Percentiles rank a stretch among this genome's conserved stretches.
Conservation (phyloP, 2,888 invertebrate genomes). For the Dinocampus coccinellae region DNA sequence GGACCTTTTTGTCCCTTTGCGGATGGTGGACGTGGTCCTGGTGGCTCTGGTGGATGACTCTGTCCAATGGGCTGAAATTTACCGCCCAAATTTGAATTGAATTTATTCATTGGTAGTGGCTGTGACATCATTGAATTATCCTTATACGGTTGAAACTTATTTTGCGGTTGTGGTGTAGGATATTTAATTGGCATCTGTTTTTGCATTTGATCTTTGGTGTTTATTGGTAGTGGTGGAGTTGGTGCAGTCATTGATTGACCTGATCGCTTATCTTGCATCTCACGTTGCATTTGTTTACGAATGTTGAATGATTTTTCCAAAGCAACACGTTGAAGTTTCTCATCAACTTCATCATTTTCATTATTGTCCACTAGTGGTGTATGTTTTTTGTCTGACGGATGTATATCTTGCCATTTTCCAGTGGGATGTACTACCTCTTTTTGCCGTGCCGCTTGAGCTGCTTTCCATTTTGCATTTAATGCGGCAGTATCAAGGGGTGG, state of each 20-base stretch:
- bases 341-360: slow-evolving; percentile 64
- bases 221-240: slow-evolving; percentile 56
- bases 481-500: slow-evolving; percentile 62
- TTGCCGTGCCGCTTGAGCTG: slow-evolving; percentile 63
- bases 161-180: slow-evolving; percentile 62
- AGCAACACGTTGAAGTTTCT: slow-evolving; percentile 64
- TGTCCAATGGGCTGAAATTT: slow-evolving; percentile 67
- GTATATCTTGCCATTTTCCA: slow-evolving; percentile 70
- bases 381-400: slow-evolving; percentile 69
- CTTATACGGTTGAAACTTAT: slow-evolving; percentile 63
- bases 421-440: slow-evolving; percentile 48
- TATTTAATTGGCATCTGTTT: slow-evolving; percentile 63
- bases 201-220: slow-evolving; percentile 56
- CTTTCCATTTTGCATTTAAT: slow-evolving; percentile 66
- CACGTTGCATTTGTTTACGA: slow-evolving; percentile 66
- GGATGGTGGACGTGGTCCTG: slow-evolving; percentile 58
- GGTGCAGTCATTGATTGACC: slow-evolving; percentile 53
- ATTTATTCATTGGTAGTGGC: slow-evolving; percentile 52
- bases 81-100: slow-evolving; percentile 57
- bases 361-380: slow-evolving; percentile 56
- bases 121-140: slow-evolving; percentile 44
- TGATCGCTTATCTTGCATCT: slow-evolving; percentile 61
- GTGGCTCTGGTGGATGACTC: slow-evolving; percentile 60
- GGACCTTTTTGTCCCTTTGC: slow-evolving; percentile 71
- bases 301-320: slow-evolving; percentile 64